phyloP scores from a whole-genome alignment of 2,113 vertebrate species.

The Irena cyanogastra region DNA sequence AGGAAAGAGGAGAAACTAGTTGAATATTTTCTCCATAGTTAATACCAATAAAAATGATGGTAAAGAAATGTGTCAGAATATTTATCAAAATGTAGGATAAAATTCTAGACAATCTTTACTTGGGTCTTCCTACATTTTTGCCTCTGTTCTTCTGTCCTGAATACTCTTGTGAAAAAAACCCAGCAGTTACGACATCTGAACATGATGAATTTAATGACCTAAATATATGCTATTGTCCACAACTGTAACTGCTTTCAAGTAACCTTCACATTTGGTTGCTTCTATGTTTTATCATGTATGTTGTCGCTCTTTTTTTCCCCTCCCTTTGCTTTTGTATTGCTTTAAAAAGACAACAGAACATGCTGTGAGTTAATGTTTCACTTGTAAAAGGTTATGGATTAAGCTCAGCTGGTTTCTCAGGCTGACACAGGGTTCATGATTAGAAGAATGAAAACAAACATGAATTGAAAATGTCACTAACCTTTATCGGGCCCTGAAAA shows the following conservation, averaged over 20 bases:
- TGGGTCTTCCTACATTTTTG: background rate
- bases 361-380: slow-evolving; percentile 72
- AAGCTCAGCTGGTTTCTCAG: slow-evolving; percentile 71
- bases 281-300: slow-evolving; percentile 51
- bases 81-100: background rate
- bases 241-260: slow-evolving; percentile 25
- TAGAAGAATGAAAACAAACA: slow-evolving; percentile 78
- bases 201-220: background rate
- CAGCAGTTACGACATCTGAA: background rate
- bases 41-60: background rate
- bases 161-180: background rate
- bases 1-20: background rate
- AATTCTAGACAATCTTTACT: background rate
- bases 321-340: slow-evolving; percentile 54
- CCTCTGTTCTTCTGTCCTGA: background rate
- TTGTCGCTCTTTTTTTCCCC: background rate
- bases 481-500: slow-evolving; percentile 69
- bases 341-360: slow-evolving; percentile 69
- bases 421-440: slow-evolving; percentile 67
- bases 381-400: slow-evolving; percentile 77
- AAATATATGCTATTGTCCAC: background rate
- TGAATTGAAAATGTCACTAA: slow-evolving; percentile 77
- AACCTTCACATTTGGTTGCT: slow-evolving; percentile 42
- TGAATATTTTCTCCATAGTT: background rate
- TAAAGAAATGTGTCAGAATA: background rate